A percentile compares a stretch with the other conserved stretches of the same genome.
Conservation (phyloP, 1,140 invertebrate species). For the Melanaphis sacchari region DNA sequence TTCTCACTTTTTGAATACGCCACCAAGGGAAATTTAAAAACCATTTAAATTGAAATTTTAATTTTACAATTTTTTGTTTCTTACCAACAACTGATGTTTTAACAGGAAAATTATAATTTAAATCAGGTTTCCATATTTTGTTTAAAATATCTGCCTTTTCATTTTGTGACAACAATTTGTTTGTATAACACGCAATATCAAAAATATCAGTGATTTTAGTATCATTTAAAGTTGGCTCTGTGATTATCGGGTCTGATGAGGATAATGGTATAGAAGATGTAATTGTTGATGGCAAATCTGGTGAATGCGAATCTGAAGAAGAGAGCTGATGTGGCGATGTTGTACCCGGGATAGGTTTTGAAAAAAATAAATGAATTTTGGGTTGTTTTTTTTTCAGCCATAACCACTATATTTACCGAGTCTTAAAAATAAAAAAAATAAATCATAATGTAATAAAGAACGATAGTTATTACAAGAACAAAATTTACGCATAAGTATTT, state of each 20-base stretch:
- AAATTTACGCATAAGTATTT: slow-evolving; percentile 17
- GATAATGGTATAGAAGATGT: not conserved
- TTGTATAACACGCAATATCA: not conserved
- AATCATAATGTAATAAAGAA: no score
- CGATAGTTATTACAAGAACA: no score
- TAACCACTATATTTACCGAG: no score
- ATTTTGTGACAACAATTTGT: slow-evolving; percentile 18
- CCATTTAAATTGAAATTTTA: no score
- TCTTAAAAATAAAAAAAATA: no score
- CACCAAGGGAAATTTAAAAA: no score
- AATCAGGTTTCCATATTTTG: not conserved
- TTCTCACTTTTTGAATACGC: no score
- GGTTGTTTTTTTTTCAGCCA: no score
- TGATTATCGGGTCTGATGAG: not conserved
- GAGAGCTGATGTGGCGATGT: no score
- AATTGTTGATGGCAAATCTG: not conserved
- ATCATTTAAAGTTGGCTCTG: slow-evolving; percentile 9
- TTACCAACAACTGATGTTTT: not conserved
- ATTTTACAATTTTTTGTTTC: not conserved
- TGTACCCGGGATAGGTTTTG: no score
- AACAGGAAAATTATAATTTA: not conserved
- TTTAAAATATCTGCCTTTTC: not conserved
- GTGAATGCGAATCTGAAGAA: not conserved
- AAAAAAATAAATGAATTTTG: no score
- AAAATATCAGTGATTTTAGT: not conserved